Evolutionary conservation across 2,888 invertebrate species (phyloP).

Genomic region (Rhagonycha lutea): DNA sequence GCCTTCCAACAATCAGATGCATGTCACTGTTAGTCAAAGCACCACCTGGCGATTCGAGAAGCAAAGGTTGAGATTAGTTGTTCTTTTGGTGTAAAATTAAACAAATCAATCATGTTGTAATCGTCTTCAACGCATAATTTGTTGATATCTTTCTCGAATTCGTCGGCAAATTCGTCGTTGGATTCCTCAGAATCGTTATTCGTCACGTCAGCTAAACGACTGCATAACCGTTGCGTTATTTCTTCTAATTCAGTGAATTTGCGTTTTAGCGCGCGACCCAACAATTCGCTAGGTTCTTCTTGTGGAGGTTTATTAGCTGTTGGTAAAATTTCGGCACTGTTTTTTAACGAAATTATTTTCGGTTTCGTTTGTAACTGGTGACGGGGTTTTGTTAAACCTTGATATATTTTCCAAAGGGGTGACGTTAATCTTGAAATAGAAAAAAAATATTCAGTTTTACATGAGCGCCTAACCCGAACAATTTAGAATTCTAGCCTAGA

Average conservation of each 20-base stretch:
- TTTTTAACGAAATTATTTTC: neutral
- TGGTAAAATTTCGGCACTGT: neutral
- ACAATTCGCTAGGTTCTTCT: constrained; percentile 44
- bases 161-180: constrained; percentile 56
- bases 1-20: constrained; percentile 44
- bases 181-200: constrained; percentile 56
- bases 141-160: constrained; percentile 65
- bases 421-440: constrained; percentile 54
- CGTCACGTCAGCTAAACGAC: constrained; percentile 62
- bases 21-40: constrained; percentile 32
- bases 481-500: too few relatives aligned
- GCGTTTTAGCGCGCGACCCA: constrained; percentile 60
- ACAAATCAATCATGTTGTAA: constrained; percentile 48
- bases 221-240: constrained; percentile 64
- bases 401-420: constrained; percentile 59
- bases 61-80: neutral
- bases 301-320: neutral
- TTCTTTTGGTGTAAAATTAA: constrained; percentile 12
- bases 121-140: constrained; percentile 54
- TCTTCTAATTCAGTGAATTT: constrained; percentile 67
- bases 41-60: neutral
- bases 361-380: neutral
- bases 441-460: neutral
- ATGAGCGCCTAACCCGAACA: neutral
- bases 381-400: constrained; percentile 29